Evolutionary conservation across 2,888 invertebrate genomes (phyloP).

Genomic region (Sphaerophoria rueppellii): DNA sequence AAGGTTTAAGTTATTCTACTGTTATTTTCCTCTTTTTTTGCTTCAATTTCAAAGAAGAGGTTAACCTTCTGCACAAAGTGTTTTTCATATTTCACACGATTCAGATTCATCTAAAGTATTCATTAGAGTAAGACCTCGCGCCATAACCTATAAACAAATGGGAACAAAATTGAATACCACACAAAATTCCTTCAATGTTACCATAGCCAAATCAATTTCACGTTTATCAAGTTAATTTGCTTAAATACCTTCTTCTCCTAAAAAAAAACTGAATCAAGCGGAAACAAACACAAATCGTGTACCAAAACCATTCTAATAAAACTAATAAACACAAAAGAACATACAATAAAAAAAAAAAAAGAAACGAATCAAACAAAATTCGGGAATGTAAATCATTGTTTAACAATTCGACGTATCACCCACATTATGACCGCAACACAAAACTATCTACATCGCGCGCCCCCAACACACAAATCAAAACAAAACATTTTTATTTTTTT

Average conservation of each 20-base stretch:
- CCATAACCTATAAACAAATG: background rate
- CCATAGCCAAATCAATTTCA: constrained; percentile 17
- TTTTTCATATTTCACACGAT: no score
- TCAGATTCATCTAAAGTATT: no score
- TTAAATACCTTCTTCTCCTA: constrained; percentile 9
- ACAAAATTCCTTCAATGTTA: background rate
- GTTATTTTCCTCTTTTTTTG: no score
- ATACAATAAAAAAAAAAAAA: background rate
- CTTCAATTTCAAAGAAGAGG: no score
- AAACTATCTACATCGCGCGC: constrained; percentile 25
- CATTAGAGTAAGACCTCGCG: no score
- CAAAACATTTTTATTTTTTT: constrained; percentile 58
- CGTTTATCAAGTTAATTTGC: constrained; percentile 31
- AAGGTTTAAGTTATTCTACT: no score
- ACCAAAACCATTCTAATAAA: background rate
- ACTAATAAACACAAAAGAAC: background rate
- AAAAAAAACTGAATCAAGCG: constrained; percentile 8
- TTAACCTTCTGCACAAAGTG: no score
- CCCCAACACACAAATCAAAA: constrained; percentile 58
- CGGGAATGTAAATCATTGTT: constrained; percentile 59
- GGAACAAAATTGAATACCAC: background rate
- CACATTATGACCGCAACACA: constrained; percentile 54
- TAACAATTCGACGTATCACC: constrained; percentile 57
- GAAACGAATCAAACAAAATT: background rate
- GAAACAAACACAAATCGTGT: constrained; percentile 55